Conservation (phyloP, 1,140 invertebrate species). For the Solenopsis fugax region DNA sequence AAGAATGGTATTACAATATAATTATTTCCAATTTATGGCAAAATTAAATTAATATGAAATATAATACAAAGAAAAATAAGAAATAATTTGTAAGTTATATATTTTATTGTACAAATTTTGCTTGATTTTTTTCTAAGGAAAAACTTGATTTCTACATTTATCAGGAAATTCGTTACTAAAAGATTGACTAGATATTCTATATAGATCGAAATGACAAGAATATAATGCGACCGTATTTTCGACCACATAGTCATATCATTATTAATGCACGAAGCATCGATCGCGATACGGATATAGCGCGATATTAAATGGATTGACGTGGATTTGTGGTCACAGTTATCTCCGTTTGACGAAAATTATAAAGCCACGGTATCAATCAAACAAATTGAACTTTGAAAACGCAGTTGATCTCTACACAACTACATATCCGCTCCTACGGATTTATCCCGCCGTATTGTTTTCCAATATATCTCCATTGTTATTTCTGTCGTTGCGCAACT, state of each 20-base stretch:
- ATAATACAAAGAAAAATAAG: not conserved
- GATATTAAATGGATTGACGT: slow-evolving; percentile 36
- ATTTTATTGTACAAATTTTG: not conserved
- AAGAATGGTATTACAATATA: not conserved
- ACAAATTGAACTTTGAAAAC: slow-evolving; percentile 50
- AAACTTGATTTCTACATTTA: not conserved
- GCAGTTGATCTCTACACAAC: slow-evolving; percentile 25
- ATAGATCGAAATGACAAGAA: slow-evolving; percentile 21
- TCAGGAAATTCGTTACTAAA: not conserved
- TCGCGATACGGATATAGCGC: slow-evolving; percentile 21
- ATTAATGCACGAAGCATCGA: slow-evolving; percentile 42
- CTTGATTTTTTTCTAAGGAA: not conserved
- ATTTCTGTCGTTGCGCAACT: not conserved
- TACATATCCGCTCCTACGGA: slow-evolving; percentile 10
- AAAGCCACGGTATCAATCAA: slow-evolving; percentile 49
- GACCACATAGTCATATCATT: slow-evolving; percentile 17
- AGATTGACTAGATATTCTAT: not conserved
- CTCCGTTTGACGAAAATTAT: slow-evolving; percentile 53
- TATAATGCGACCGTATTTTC: slow-evolving; percentile 32
- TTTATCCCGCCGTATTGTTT: slow-evolving; percentile 10
- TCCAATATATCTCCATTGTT: slow-evolving; percentile 15
- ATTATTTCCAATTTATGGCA: not conserved
- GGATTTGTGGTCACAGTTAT: slow-evolving; percentile 47
- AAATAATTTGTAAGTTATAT: not conserved
- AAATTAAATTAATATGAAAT: slow-evolving; percentile 12